Evolutionary conservation across 2,797 vertebrate species (phyloP), one percentile per base, ranked within the genome.

Genomic region (Danionella dracula): DNA sequence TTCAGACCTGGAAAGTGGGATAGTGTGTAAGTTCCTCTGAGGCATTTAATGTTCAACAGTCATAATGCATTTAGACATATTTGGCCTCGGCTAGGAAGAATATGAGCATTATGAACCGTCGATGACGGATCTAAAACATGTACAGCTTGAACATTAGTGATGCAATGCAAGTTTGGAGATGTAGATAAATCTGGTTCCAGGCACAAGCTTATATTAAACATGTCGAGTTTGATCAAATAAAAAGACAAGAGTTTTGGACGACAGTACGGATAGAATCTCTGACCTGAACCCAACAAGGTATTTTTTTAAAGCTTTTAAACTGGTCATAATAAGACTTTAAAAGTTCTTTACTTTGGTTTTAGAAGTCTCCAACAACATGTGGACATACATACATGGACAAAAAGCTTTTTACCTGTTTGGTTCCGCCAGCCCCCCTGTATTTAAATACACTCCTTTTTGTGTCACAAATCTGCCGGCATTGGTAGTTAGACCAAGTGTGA

Each of bases 101-200:
- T 23, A 48, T 48, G 19, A 10, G 20, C n/a, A n/a, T n/a, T n/a
- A n/a, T 34, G 19, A 23, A 16, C 34, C 12, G 38, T 61, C 48
- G 20, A 23, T 40, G 34, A 44, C 42, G 48, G 49, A 23, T 37
- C 27, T 54, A 54, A 42, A 45, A 13, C 6, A 13, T n/a, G 19
- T 15, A 16, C 42, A 44, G 29, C 41, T 45, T 16, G 38, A 65
- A 21, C 40, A 35, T 45, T 65, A 44, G 19, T 65, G 62, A 65
- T 54, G 31, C 54, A 44, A 65, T 65, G 19, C 19, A 10, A 35
- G 19, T 8, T 65, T 65, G 40, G 41, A 65, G 27, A n/a, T 23
- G 40, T 11, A 44, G 32, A 12, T 2, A 54, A 20, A 8, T 34
- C n/a, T n/a, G 40, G 29, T 38, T 55, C 41, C 51, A 19, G n/a